Base-by-base conservation (phyloP, 2,113 vertebrate genomes). In the Tamias sibiricus region DNA sequence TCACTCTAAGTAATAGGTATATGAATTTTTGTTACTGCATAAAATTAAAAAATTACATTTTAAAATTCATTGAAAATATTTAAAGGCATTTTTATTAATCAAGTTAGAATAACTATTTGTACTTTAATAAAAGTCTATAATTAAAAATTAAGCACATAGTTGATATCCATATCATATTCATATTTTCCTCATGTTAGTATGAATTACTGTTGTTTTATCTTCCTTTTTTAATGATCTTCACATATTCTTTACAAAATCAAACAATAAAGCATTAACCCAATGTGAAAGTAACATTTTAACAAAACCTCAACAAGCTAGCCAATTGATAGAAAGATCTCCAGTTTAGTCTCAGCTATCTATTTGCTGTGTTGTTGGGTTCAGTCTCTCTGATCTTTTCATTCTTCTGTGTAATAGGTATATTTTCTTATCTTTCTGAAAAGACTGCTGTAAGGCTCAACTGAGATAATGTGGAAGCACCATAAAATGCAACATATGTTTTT, bases 41-140 rank as follows among this genome's bases (percentile, higher is more conserved):
- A 32, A 79, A 35, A 9, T 85, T 85, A 79, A 87, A 83, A 57
- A 71, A 84, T 68, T 80, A 72, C 22, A 81, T 68, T 92, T 93
- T 66, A 57, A 95, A 74, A 57, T 74, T 80, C 2, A 79, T 8
- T 77, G 42, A 86, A 94, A 92, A 49, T 49, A 95, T 47, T 79
- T 82, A 91, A 91, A 91, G n/a, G 42, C 8, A 71, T 77, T 87
- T 91, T 94, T 35, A 81, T 54, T 95, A 79, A 91, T 44, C 32
- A 80, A 85, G 28, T n/a, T 84, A 72, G 17, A 74, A 49, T 81
- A 81, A 89, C 72, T 81, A 87, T 81, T 72, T 81, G 32, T 30
- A 57, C 47, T 14, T 89, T 90, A 72, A 76, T 87, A 40, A 88
- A 32, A 59, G 30, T 37, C 44, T 82, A 4, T 74, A 87, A 77